Percentiles rank a stretch among this genome's conserved stretches.
These are phyloP conservation scores for Laterallus jamaicensis DNA, from an alignment of 2,113 vertebrate genomes.

Conservation along the genomic window DNA sequence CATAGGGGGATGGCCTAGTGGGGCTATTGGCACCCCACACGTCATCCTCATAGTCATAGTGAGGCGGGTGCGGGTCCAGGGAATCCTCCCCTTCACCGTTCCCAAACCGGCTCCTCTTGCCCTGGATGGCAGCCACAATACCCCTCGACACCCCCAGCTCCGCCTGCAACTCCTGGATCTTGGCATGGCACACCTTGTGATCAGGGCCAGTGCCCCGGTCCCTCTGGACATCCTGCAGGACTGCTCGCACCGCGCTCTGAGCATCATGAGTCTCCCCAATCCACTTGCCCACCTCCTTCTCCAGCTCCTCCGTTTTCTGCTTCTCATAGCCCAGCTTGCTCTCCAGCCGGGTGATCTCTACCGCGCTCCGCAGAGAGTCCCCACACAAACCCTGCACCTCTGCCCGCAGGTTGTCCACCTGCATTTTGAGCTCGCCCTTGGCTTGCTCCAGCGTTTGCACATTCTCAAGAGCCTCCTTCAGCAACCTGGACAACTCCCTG, in stretches of 20 bases:
- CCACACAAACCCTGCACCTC: constrained; percentile 61
- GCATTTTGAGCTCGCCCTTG: constrained; percentile 39
- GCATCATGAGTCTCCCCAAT: constrained; percentile 48
- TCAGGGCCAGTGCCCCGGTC: constrained; percentile 4
- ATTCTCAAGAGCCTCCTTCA: constrained; percentile 53
- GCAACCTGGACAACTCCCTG: constrained; percentile 51
- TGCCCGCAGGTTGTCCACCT: constrained; percentile 51
- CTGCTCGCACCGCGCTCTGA: constrained; percentile 43
- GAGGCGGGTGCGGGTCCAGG: not conserved
- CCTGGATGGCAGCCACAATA: constrained; percentile 58
- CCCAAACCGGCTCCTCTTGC: not conserved
- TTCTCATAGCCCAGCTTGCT: constrained; percentile 61
- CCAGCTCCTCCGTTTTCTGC: constrained; percentile 49
- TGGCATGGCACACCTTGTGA: constrained; percentile 55
- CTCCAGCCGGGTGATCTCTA: constrained; percentile 62
- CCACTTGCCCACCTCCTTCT: constrained; percentile 67
- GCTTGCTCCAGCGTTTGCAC: constrained; percentile 47
- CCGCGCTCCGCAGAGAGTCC: constrained; percentile 47
- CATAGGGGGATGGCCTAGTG: not conserved
- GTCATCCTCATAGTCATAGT: constrained; percentile 58
- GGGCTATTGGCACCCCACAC: constrained; percentile 40
- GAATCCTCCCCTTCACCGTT: constrained; percentile 14
- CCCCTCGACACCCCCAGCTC: constrained; percentile 61
- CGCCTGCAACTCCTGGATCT: constrained; percentile 64
- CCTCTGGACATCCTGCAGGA: constrained; percentile 57